Evolutionary conservation across 2,888 invertebrate genomes (phyloP).

Genomic region (Plagiodera versicolora): DNA sequence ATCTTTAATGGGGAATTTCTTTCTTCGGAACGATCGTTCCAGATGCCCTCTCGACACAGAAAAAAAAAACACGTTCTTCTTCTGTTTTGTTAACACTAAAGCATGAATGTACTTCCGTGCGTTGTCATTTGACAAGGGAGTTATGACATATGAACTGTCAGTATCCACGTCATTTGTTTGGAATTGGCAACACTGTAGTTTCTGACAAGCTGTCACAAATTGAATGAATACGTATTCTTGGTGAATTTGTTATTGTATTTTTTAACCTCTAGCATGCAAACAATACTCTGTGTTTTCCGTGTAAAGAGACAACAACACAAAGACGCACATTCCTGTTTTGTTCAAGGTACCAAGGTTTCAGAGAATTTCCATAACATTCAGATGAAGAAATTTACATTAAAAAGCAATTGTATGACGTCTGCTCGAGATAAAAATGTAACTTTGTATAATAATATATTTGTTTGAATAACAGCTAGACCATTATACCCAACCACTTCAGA

Average conservation of each 20-base stretch:
- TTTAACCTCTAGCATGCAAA: too few species aligned
- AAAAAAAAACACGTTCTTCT: constrained; percentile 17
- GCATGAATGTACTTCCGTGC: too few species aligned
- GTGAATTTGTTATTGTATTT: too few species aligned
- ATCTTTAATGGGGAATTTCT: constrained; percentile 26
- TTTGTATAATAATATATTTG: neutral
- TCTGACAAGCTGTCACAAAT: too few species aligned
- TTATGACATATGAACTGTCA: too few species aligned
- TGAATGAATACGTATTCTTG: too few species aligned
- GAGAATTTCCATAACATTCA: neutral
- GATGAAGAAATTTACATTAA: neutral
- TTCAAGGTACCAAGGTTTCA: neutral
- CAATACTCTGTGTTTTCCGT: too few species aligned
- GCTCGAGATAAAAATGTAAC: neutral
- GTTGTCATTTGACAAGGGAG: too few species aligned
- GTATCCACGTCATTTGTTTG: too few species aligned
- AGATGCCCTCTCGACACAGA: constrained; percentile 18
- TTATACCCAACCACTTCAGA: neutral
- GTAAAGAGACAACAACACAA: too few species aligned
- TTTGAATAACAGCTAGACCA: neutral
- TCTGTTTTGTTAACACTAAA: constrained; percentile 18
- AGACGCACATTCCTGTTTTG: neutral
- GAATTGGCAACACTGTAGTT: too few species aligned
- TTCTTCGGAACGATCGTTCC: constrained; percentile 2
- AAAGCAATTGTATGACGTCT: neutral